phyloP scores from a whole-genome alignment of 2,797 vertebrate genomes.

The Podarcis siculus region DNA sequence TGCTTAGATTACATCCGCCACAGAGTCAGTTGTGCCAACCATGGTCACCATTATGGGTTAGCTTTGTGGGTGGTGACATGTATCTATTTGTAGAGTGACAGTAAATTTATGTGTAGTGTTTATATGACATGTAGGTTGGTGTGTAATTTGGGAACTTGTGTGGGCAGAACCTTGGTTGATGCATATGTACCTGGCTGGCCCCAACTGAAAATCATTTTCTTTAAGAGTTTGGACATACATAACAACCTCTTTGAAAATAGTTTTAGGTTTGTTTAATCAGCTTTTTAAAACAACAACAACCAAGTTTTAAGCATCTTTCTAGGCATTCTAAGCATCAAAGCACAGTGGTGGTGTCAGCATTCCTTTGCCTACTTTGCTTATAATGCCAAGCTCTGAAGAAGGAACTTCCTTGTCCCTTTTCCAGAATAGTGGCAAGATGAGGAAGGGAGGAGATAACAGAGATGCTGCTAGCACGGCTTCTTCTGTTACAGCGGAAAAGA shows the following conservation, averaged over 20 bases:
- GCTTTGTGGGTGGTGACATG: conserved; percentile 40
- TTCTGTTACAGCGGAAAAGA: no score
- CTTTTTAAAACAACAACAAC: no score
- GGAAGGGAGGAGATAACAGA: no score
- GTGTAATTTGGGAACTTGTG: conserved; percentile 66
- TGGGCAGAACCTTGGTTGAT: conserved; percentile 62
- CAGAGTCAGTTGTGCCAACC: conserved; percentile 23
- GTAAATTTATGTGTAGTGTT: conserved; percentile 42
- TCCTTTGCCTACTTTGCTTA: no score
- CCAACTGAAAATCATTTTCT: conserved; percentile 59
- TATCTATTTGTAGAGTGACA: conserved; percentile 57
- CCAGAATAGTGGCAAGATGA: no score
- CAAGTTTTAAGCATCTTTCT: no score
- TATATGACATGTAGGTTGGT: conserved; percentile 49
- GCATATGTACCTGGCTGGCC: conserved; percentile 17
- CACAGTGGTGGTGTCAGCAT: no score
- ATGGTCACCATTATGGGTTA: conserved; percentile 42
- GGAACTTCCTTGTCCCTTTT: no score
- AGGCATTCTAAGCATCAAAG: no score
- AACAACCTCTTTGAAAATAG: conserved; percentile 67
- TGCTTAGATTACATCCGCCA: conserved; percentile 11
- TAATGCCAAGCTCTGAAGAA: no score
- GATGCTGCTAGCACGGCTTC: no score
- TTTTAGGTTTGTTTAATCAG: conserved; percentile 26
- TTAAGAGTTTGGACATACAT: conserved; percentile 54